A percentile compares a stretch with the other conserved stretches of the same genome.
These are phyloP conservation scores for Gymnothorax reevesii DNA, from an alignment of 2,797 vertebrate genomes.

Conservation along the genomic window DNA sequence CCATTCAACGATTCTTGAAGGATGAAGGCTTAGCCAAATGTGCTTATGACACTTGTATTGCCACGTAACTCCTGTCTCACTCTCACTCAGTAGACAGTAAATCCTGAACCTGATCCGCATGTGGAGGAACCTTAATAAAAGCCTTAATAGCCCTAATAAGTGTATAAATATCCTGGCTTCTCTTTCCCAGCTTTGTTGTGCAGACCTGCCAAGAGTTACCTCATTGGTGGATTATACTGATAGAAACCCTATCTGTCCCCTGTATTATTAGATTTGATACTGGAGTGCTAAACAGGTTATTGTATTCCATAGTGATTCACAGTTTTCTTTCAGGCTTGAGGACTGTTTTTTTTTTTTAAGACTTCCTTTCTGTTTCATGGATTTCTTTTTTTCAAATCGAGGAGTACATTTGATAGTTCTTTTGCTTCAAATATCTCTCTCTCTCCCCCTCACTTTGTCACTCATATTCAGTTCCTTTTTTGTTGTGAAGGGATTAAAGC, in stretches of 20 bases:
- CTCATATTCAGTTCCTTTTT: neutral
- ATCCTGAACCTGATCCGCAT: conserved; percentile 41
- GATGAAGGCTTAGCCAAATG: conserved; percentile 10
- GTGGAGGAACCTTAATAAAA: conserved; percentile 44
- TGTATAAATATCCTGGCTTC: conserved; percentile 46
- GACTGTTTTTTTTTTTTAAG: conserved; percentile 34
- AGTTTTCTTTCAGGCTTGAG: conserved; percentile 30
- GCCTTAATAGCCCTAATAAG: conserved; percentile 43
- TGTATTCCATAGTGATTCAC: conserved; percentile 32
- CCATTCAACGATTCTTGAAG: neutral
- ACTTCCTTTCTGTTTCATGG: conserved; percentile 33
- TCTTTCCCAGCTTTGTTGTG: conserved; percentile 36
- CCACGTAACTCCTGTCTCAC: conserved; percentile 45
- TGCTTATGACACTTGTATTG: conserved; percentile 20
- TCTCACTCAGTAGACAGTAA: conserved; percentile 37
- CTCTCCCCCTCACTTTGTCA: neutral
- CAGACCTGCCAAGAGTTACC: conserved; percentile 42
- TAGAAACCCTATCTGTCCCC: conserved; percentile 38
- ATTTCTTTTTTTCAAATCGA: conserved; percentile 2
- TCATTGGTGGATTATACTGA: conserved; percentile 43
- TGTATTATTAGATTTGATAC: conserved; percentile 42
- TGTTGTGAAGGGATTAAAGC: neutral
- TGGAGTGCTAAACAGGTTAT: conserved; percentile 35
- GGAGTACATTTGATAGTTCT: conserved; percentile 14
- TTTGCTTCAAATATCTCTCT: conserved; percentile 11